phyloP scores from a whole-genome alignment of 2,888 invertebrate species.

The Ypsolopha sequella region DNA sequence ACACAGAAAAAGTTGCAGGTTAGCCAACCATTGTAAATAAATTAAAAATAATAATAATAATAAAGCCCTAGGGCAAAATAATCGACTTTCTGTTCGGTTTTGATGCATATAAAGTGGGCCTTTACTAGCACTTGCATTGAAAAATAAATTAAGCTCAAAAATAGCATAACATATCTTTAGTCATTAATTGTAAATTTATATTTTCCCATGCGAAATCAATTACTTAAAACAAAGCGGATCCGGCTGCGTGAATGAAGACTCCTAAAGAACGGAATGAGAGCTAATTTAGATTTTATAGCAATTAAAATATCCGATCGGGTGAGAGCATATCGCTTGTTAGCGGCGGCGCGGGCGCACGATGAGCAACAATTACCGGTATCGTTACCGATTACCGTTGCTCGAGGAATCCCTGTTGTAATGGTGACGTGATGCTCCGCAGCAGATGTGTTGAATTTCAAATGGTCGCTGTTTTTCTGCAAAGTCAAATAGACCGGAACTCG shows the following conservation, averaged over 20 bases:
- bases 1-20: no score
- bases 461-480: constrained; percentile 30
- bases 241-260: constrained; percentile 16
- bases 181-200: no score
- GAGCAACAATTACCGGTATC: constrained; percentile 7
- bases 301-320: constrained; percentile 15
- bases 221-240: no score
- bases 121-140: no score
- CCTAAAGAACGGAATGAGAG: constrained; percentile 14
- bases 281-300: constrained; percentile 22
- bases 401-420: constrained; percentile 15
- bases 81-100: no score
- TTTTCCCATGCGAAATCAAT: no score
- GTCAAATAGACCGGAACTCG: constrained; percentile 50
- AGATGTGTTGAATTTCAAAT: constrained; percentile 38
- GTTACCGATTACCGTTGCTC: constrained; percentile 12
- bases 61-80: no score
- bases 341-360: neutral
- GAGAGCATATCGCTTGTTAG: constrained; percentile 14
- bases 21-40: no score
- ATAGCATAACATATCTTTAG: no score
- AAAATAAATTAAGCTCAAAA: no score
- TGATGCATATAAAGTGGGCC: no score
- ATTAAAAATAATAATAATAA: no score
- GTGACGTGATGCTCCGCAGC: constrained; percentile 30